These are phyloP conservation scores for Cryptoleucopteryx plumbea DNA, from an alignment of 2,113 vertebrate species.

Conservation along the genomic window DNA sequence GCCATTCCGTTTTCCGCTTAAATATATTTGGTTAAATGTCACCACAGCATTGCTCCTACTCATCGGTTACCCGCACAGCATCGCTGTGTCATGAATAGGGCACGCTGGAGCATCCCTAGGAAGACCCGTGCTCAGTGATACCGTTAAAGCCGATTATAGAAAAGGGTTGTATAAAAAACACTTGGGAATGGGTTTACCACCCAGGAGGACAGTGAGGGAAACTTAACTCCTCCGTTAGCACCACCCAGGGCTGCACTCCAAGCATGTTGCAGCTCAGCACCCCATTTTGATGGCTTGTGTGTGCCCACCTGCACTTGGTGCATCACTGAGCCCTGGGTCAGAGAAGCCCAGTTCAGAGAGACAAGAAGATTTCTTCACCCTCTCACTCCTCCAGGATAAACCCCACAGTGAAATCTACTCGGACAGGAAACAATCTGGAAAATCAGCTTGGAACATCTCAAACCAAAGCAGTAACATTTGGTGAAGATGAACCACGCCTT, in stretches of 20 bases:
- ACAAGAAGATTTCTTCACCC: neutral
- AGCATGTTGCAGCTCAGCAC: neutral
- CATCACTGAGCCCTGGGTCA: neutral
- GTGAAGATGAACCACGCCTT: neutral
- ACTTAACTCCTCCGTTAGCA: neutral
- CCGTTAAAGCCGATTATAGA: neutral
- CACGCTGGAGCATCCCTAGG: neutral
- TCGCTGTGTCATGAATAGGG: neutral
- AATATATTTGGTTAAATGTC: neutral
- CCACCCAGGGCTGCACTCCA: neutral
- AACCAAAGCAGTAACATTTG: neutral
- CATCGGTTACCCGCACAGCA: neutral
- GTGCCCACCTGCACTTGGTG: neutral
- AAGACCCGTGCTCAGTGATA: neutral
- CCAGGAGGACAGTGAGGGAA: neutral
- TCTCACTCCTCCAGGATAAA: neutral
- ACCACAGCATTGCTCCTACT: neutral
- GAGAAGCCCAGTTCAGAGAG: neutral
- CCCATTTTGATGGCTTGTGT: neutral
- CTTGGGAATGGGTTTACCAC: neutral
- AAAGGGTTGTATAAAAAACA: neutral
- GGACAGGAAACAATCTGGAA: neutral
- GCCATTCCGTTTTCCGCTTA: neutral
- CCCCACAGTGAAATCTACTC: neutral
- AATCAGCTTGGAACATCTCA: neutral